Base-by-base conservation (phyloP, 2,888 invertebrate species). In the Blastobasis adustella region DNA sequence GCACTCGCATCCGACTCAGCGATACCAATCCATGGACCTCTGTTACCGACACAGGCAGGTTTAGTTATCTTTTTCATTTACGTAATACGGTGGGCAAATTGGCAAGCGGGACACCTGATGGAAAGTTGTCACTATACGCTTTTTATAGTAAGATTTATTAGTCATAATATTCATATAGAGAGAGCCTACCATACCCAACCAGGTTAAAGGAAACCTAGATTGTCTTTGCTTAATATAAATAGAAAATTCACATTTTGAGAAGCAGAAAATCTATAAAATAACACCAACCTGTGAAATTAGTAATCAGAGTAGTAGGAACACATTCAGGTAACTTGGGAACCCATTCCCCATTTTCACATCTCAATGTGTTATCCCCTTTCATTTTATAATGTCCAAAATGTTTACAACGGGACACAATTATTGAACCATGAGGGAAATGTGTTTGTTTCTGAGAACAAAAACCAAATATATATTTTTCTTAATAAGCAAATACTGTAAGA, bases 321-420 rank as follows among this genome's bases (percentile, higher is more conserved):
- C 96, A 96, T 56, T 93, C 92, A 1, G 96, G 96, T 71, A 95
- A 85, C 59, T 91, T 91, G 1, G 93, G 91, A 37, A 91, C 91
- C 96, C 96, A 96, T 49, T 91, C 91, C 3, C 96, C 96, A 69
- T 96, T 95, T 62, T 93, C 93, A 73, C 96, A 96, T 40, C 92
- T 90, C 42, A 96, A 87, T 50, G 90, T 82, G n/a, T 93, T 90
- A 49, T 94, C 94, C 37, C 96, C 96, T 55, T 93, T 90, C 62
- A 96, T 89, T 82, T 96, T 96, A 84, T 95, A 96, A 65, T 94
- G 90, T 39, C 96, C 96, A 61, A 96, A 89, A 69, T 95, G 94
- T 52, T 92, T 91, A 81, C 96, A 96, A 57, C 96, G 90, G 23
- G 93, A 92, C 65, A 92, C 90, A 54, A 96, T 90, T 53, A 91